Base-by-base conservation (phyloP, 2,888 invertebrate species). In the Mayetiola destructor region DNA sequence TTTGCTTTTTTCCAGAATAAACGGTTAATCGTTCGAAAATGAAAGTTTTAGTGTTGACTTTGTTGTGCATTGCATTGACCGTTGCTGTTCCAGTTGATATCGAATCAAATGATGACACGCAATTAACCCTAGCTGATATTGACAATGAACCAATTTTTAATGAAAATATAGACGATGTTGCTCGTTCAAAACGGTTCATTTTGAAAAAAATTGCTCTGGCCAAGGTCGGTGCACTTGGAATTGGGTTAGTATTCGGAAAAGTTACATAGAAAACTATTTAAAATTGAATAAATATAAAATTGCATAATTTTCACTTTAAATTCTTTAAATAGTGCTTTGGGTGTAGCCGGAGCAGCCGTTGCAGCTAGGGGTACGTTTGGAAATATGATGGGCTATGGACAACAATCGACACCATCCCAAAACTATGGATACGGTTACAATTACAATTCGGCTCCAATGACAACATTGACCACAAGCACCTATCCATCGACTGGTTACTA, bases 161-260 rank as follows among this genome's bases (percentile, higher is more conserved):
- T 48, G 27, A 27, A 27, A 27, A 27, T 48, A 4, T n/a, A n/a
- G 27, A 23, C 12, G 48, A 48, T 3, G 48, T 27, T 16, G 14
- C 48, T 9, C 48, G 48, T 48, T 48, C 48, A n/a, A 48, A 48
- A 9, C 48, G 48, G 23, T 48, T 48, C 27, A 23, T 48, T 48
- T 48, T 48, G 27, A 48, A 48, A 27, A 48, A 48, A 48, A 48
- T 48, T 16, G 48, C 48, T 27, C 16, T 48, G 48, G 27, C 18
- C 5, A 48, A 48, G 27, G 48, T 27, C 27, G 48, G 40, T 23
- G 40, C 21, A 21, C 21, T 40, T 6, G 40, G 48, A 2, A n/a
- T 48, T 48, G 48, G 48, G 48, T 48, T 8, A 48, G 48, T 23
- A 18, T 12, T 5, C 16, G 20, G 5, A 18, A 20, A 14, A 27